phyloP scores from a whole-genome alignment of 1,140 invertebrate species.

The Temnothorax nylanderi region DNA sequence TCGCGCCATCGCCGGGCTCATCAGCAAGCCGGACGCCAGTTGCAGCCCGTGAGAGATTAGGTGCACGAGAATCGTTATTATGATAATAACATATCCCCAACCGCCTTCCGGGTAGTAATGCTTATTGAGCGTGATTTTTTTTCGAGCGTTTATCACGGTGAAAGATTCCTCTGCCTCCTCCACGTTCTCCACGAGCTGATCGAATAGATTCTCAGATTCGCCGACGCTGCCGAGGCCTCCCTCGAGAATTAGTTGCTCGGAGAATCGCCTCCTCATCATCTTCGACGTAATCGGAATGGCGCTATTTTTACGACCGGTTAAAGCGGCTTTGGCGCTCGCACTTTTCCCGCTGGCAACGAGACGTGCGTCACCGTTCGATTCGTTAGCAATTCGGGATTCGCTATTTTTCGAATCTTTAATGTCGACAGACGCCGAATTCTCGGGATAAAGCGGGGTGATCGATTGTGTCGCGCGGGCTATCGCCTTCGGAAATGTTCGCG shows the following conservation, averaged over 20 bases:
- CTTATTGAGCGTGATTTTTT: slow-evolving; percentile 84
- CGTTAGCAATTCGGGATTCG: neutral
- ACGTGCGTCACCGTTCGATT: slow-evolving; percentile 42
- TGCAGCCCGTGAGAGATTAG: slow-evolving; percentile 89
- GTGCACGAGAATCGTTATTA: slow-evolving; percentile 88
- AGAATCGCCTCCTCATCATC: slow-evolving; percentile 79
- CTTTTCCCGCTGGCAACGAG: neutral
- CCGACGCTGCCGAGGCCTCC: slow-evolving; percentile 70
- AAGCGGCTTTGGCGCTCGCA: neutral
- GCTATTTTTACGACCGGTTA: slow-evolving; percentile 53
- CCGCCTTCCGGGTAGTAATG: slow-evolving; percentile 93
- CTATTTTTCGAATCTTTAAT: neutral
- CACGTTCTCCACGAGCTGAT: slow-evolving; percentile 28
- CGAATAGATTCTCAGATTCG: slow-evolving; percentile 74
- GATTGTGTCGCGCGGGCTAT: neutral
- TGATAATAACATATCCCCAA: slow-evolving; percentile 92
- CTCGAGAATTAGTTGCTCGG: slow-evolving; percentile 80
- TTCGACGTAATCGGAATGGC: slow-evolving; percentile 73
- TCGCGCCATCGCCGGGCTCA: slow-evolving; percentile 73
- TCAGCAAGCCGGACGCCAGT: slow-evolving; percentile 85
- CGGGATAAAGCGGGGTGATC: neutral
- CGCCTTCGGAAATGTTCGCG: slow-evolving; percentile 30
- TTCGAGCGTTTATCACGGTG: slow-evolving; percentile 79
- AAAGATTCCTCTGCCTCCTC: slow-evolving; percentile 75
- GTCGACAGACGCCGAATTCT: neutral